Base-by-base conservation (phyloP, 1,140 invertebrate species). In the Stenopsyche tienmushanensis region DNA sequence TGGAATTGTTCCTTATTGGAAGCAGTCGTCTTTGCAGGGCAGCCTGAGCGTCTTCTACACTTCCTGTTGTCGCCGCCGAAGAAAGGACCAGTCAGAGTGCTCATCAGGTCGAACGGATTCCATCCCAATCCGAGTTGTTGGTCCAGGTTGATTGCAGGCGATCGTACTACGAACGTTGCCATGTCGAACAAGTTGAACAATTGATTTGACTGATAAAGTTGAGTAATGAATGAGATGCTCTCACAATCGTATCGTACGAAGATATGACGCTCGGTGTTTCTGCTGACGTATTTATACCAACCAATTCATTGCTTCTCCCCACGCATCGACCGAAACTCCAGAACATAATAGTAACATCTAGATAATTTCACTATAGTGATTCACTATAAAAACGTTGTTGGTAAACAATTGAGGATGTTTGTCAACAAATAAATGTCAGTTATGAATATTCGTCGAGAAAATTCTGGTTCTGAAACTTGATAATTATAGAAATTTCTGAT, bases 71-170 rank as follows among this genome's bases (percentile, higher is more conserved):
- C 1, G 72, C 52, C 15, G 72, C 20, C n/a, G n/a, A n/a, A n/a
- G n/a, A n/a, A n/a, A n/a, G n/a, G n/a, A n/a, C n/a, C n/a, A n/a
- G n/a, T n/a, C n/a, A n/a, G n/a, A n/a, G n/a, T n/a, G n/a, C n/a
- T n/a, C 0, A 74, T 26, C 0, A 74, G 52, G 9, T 68, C 72
- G 0, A 78, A 65, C 0, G 84, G 64, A 53, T 82, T 75, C 73
- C n/a, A 78, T 15, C 3, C 57, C 57, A 29, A 47, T 2, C 79
- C 79, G 64, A 84, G 84, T 62, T 83, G 71, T 68, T 82, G 76
- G 69, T 84, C 82, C 20, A 83, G 65, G 0, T n/a, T 83, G 2
- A 74, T 73, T 0, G 80, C 78, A 50, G 69, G 20, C 39, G 20
- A 25, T 42, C 20, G 62, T 26, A 65, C 29, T 17, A 62, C 13